Evolutionary conservation across 2,797 vertebrate species (phyloP), one percentile per base, ranked within the genome.

Genomic region (Microctenopoma stevenorrisi): DNA sequence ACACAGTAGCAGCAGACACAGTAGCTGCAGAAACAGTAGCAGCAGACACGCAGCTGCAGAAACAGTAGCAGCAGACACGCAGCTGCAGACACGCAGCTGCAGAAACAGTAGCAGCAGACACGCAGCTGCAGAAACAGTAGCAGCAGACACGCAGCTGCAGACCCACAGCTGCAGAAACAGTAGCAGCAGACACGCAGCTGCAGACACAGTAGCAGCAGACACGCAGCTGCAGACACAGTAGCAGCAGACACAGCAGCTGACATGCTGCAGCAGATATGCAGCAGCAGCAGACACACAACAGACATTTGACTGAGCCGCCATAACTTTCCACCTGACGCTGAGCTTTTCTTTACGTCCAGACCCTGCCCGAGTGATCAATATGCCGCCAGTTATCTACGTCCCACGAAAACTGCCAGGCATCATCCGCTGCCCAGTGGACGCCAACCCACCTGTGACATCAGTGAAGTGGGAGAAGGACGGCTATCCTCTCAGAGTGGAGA

Each of bases 391-490:
- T 85, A 98, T 99, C 88, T 99, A 99, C 0, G 95, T 98, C 82
- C 97, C 98, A 58, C 95, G 97, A 76, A 98, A 97, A 89, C 96
- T 99, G 91, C 97, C 98, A 0, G 97, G 97, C 86, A 96, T 96
- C 80, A 98, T 99, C 91, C 97, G 97, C 87, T 99, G 98, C 91
- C 98, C 98, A 4, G 97, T 96, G n/a, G 98, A 99, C 22, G 98
- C 97, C 47, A 97, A 98, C 91, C 98, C 98, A 1, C 97, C 98
- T 0, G 97, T 97, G 75, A 96, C 91, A 1, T 93, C 95, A 78
- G 97, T 99, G 86, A 97, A 98, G 87, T 99, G 98, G 98, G 98
- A 98, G 89, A 99, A 99, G 90, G 97, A 99, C 0, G 98, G 97
- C 69, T 97, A 97, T 70, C 96, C 98, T 53, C 95, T 99, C 86